A percentile compares a stretch with the other conserved stretches of the same genome.
phyloP scores from a whole-genome alignment of 2,797 vertebrate genomes.

The Hoplostethus mediterraneus region DNA sequence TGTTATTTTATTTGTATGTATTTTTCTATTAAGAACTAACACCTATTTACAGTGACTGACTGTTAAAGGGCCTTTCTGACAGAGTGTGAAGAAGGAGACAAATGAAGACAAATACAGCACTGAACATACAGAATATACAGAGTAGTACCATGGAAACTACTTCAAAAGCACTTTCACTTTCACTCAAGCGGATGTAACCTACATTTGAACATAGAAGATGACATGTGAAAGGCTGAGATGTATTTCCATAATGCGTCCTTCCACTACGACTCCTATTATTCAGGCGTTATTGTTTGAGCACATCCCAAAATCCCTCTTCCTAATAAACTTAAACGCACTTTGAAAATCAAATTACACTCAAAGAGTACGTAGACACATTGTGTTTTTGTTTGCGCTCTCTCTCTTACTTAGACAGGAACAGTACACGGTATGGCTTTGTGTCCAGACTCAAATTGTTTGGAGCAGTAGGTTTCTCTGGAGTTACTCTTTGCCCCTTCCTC shows the following conservation, averaged over 20 bases:
- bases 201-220: constrained; percentile 42
- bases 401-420: not conserved
- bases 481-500: constrained; percentile 51
- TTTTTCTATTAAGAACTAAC: not conserved
- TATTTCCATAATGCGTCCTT: constrained; percentile 22
- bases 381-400: constrained; percentile 4
- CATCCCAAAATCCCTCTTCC: not conserved
- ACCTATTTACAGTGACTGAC: not conserved
- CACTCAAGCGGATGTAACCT: constrained; percentile 49
- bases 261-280: constrained; percentile 24
- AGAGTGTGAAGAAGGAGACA: not conserved
- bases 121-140: not conserved
- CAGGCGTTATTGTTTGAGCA: constrained; percentile 10
- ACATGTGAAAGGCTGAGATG: constrained; percentile 19
- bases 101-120: not conserved
- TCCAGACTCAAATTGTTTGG: constrained; percentile 31
- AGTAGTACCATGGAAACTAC: constrained; percentile 14
- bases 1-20: constrained; percentile 8
- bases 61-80: not conserved
- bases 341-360: not conserved
- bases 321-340: constrained; percentile 28
- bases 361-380: not conserved
- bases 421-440: not conserved
- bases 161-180: constrained; percentile 18
- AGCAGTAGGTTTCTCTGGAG: constrained; percentile 24